These are phyloP conservation scores for Oscheius sp. DNA, from an alignment of 2,888 invertebrate species.

Conservation along the genomic window DNA sequence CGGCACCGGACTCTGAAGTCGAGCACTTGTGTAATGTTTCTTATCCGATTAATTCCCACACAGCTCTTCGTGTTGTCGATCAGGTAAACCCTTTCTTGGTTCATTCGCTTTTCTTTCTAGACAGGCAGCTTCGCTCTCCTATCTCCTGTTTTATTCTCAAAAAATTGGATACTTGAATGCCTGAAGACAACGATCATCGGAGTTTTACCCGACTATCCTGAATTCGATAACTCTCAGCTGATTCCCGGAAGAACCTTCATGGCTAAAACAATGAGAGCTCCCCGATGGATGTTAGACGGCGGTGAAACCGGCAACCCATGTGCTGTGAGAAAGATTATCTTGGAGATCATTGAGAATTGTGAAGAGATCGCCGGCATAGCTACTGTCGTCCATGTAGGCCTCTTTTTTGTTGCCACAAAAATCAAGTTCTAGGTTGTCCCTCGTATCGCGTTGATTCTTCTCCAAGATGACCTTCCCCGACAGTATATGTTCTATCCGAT, in stretches of 20 bases:
- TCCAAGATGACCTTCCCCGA: neutral
- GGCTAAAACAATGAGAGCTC: neutral
- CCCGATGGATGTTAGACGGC: slow-evolving; percentile 19
- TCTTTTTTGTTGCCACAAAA: too few species aligned
- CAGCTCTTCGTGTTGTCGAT: neutral
- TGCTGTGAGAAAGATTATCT: neutral
- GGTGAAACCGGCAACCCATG: neutral
- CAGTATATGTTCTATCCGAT: slow-evolving; percentile 19
- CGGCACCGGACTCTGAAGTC: neutral
- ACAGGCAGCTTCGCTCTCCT: slow-evolving; percentile 10
- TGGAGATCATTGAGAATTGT: neutral
- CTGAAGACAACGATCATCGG: slow-evolving; percentile 1
- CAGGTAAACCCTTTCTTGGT: neutral
- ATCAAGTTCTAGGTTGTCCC: too few species aligned
- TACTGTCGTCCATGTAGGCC: neutral
- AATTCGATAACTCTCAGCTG: too few species aligned
- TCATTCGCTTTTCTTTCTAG: neutral
- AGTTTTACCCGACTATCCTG: slow-evolving; percentile 12
- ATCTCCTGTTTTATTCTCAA: slow-evolving; percentile 20
- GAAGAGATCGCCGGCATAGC: neutral
- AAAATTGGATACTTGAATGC: neutral
- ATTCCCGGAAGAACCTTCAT: slow-evolving; percentile 19
- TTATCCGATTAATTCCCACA: neutral
- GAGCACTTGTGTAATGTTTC: slow-evolving; percentile 3
- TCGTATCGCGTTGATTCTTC: neutral